Percentiles rank a stretch among this genome's conserved stretches.
Conservation (phyloP, 1,140 invertebrate species). For the Eulimnadia texana region DNA sequence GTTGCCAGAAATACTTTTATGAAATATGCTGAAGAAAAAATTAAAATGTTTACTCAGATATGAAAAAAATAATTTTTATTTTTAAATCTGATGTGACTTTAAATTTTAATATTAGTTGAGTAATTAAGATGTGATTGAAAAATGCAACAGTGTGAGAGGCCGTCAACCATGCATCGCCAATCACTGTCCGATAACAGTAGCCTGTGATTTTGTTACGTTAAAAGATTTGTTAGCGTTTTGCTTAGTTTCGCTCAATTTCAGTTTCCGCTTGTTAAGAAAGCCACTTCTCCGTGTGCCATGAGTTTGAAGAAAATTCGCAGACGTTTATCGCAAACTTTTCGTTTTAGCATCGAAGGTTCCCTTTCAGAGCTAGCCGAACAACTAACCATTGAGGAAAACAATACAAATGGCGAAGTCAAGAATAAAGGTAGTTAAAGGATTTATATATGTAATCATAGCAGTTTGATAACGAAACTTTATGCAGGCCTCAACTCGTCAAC, state of each 20-base stretch:
- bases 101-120: too few species aligned
- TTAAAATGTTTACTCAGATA: too few species aligned
- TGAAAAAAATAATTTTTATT: too few species aligned
- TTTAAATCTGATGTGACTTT: too few species aligned
- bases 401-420: slow-evolving; percentile 24
- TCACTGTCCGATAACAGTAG: not conserved
- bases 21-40: too few species aligned
- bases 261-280: not conserved
- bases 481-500: slow-evolving; percentile 22
- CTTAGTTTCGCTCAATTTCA: not conserved
- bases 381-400: slow-evolving; percentile 33
- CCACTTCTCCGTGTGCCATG: slow-evolving; percentile 18
- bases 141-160: too few species aligned
- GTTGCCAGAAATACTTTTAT: not conserved
- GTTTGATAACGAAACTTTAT: slow-evolving; percentile 2
- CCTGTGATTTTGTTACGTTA: not conserved
- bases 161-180: not conserved
- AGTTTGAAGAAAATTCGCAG: slow-evolving; percentile 34
- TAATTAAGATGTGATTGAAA: too few species aligned
- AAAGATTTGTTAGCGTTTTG: not conserved
- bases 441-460: not conserved
- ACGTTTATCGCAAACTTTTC: slow-evolving; percentile 34
- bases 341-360: slow-evolving; percentile 31
- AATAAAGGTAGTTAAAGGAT: slow-evolving; percentile 27
- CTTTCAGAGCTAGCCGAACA: slow-evolving; percentile 35